These are phyloP conservation scores for Hetaerina titia DNA, from an alignment of 2,888 invertebrate genomes.

Conservation along the genomic window DNA sequence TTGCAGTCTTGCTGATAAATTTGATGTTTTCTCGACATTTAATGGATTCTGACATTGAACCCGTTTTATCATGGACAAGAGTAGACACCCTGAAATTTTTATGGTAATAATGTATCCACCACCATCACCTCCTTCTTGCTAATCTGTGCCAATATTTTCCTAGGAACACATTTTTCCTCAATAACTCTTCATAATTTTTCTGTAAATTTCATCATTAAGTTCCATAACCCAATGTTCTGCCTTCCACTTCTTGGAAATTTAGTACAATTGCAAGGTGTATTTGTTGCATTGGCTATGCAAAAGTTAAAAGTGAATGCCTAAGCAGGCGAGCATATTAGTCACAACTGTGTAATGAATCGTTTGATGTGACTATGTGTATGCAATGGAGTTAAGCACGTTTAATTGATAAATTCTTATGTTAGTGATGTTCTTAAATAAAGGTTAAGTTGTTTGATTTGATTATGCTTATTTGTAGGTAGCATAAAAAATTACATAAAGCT, in stretches of 20 bases:
- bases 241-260: not conserved
- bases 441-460: conserved; percentile 58
- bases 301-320: conserved; percentile 34
- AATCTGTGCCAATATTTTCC: conserved; percentile 31
- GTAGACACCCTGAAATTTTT: conserved; percentile 9
- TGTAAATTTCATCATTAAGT: not conserved
- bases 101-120: not conserved
- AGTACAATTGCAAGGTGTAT: not conserved
- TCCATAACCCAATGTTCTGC: not conserved
- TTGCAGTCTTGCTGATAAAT: not conserved
- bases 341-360: conserved; percentile 37
- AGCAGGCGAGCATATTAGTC: conserved; percentile 42
- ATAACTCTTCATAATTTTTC: not conserved
- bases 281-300: conserved; percentile 51
- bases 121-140: conserved; percentile 32
- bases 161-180: not conserved
- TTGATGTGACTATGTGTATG: conserved; percentile 42
- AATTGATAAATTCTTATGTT: conserved; percentile 50
- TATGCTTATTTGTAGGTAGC: conserved; percentile 7
- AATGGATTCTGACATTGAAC: not conserved
- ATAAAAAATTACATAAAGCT: not conserved
- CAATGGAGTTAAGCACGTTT: conserved; percentile 41
- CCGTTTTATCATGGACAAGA: not conserved
- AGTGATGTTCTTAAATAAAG: conserved; percentile 56
- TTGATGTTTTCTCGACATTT: not conserved